These are phyloP conservation scores for Isotomurus palustris DNA, from an alignment of 2,888 invertebrate species.

Conservation along the genomic window DNA sequence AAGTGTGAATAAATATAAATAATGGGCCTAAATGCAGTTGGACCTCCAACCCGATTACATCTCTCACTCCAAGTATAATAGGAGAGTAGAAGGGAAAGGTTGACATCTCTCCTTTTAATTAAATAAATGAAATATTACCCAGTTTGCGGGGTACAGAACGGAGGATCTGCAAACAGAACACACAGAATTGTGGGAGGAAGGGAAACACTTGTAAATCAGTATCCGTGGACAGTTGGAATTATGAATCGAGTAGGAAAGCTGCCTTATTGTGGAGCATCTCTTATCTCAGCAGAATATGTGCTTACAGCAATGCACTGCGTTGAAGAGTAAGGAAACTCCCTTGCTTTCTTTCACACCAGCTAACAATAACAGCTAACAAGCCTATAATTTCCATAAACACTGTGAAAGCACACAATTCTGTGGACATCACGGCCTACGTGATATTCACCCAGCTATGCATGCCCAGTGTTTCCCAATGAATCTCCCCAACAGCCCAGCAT, in stretches of 20 bases:
- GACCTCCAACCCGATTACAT: neutral
- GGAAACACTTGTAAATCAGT: constrained; percentile 37
- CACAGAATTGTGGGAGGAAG: constrained; percentile 42
- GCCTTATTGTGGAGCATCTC: constrained; percentile 61
- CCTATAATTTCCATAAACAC: no score
- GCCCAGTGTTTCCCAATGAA: no score
- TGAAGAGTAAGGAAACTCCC: constrained; percentile 59
- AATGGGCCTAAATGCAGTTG: neutral
- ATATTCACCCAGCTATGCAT: no score
- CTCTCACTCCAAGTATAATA: no score
- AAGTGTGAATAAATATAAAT: constrained; percentile 3
- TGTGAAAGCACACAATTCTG: no score
- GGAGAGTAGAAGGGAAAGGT: no score
- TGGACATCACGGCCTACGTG: no score
- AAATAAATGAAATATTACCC: no score
- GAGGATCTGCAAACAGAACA: constrained; percentile 25
- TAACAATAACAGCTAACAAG: neutral
- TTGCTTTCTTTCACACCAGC: neutral
- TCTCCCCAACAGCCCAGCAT: no score
- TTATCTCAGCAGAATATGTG: constrained; percentile 53
- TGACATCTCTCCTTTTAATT: no score
- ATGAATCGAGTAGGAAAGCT: constrained; percentile 27
- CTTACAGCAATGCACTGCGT: constrained; percentile 78
- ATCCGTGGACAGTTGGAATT: constrained; percentile 45
- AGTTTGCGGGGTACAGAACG: constrained; percentile 42